Evolutionary conservation across 2,888 invertebrate species (phyloP).

Genomic region (Ditula angustiorana): DNA sequence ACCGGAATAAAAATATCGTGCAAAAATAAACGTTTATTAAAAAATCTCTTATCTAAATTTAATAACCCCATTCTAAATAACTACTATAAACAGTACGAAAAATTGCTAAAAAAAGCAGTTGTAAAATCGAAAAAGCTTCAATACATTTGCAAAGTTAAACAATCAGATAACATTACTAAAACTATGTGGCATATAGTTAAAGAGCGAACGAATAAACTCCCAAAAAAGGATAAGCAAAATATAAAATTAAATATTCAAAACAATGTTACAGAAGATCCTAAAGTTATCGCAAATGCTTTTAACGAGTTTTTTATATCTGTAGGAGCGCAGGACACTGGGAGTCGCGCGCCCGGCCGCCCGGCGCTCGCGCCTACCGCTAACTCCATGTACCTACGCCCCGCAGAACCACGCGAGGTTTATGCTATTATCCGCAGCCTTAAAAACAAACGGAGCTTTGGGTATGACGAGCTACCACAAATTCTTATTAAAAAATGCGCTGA

Average conservation of each 20-base stretch:
- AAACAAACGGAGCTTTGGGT: conserved; percentile 33
- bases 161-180: conserved; percentile 1
- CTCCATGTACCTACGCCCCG: background rate
- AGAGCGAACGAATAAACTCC: background rate
- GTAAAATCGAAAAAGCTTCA: conserved; percentile 6
- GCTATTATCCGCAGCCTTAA: conserved; percentile 29
- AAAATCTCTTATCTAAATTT: background rate
- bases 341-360: background rate
- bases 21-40: conserved; percentile 10
- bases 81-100: conserved; percentile 5
- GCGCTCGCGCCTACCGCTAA: background rate
- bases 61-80: background rate
- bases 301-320: background rate
- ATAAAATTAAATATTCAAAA: background rate
- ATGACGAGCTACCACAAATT: conserved; percentile 27
- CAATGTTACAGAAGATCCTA: background rate
- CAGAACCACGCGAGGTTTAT: background rate
- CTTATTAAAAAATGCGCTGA: conserved; percentile 32
- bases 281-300: background rate
- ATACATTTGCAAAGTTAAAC: background rate
- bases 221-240: background rate
- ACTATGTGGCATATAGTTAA: conserved; percentile 15
- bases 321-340: background rate
- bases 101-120: conserved; percentile 1
- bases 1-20: conserved; percentile 14